Percentiles rank a stretch among this genome's conserved stretches.
Evolutionary conservation across 2,888 invertebrate species (phyloP).

Genomic region (Volucella inflata): DNA sequence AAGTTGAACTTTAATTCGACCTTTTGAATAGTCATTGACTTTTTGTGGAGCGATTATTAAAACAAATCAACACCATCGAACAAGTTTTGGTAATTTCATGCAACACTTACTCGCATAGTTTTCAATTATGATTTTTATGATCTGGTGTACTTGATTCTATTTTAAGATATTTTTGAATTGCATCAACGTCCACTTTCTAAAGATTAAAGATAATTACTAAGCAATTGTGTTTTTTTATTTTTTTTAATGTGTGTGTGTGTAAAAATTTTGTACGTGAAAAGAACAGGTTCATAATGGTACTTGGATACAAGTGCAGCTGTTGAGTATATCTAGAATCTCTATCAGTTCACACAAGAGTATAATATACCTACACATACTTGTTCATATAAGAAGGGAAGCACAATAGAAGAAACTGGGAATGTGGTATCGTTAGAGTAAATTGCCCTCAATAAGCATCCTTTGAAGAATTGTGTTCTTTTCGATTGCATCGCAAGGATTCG

Average conservation of each 20-base stretch:
- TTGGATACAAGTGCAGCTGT: slow-evolving; percentile 7
- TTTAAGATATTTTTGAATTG: slow-evolving; percentile 40
- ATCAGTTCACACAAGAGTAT: neutral
- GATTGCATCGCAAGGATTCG: slow-evolving; percentile 9
- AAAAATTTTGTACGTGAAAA: neutral
- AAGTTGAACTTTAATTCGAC: no score
- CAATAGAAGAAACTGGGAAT: neutral
- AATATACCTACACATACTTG: neutral
- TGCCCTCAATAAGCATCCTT: slow-evolving; percentile 29
- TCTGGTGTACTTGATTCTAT: slow-evolving; percentile 24
- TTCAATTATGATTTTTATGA: slow-evolving; percentile 32
- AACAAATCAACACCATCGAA: no score
- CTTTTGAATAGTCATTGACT: no score
- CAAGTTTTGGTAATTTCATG: no score
- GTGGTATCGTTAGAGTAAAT: slow-evolving; percentile 20
- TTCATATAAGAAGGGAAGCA: neutral
- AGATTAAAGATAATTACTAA: slow-evolving; percentile 54
- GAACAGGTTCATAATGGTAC: slow-evolving; percentile 9
- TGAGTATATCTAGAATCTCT: slow-evolving; percentile 20
- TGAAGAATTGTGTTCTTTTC: slow-evolving; percentile 18
- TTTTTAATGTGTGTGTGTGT: neutral
- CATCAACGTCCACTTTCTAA: slow-evolving; percentile 35
- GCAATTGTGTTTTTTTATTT: slow-evolving; percentile 33
- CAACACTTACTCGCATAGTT: no score
- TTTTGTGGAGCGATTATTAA: no score